Evolutionary conservation across 2,888 invertebrate species (phyloP).

Genomic region (Melipona beecheii): DNA sequence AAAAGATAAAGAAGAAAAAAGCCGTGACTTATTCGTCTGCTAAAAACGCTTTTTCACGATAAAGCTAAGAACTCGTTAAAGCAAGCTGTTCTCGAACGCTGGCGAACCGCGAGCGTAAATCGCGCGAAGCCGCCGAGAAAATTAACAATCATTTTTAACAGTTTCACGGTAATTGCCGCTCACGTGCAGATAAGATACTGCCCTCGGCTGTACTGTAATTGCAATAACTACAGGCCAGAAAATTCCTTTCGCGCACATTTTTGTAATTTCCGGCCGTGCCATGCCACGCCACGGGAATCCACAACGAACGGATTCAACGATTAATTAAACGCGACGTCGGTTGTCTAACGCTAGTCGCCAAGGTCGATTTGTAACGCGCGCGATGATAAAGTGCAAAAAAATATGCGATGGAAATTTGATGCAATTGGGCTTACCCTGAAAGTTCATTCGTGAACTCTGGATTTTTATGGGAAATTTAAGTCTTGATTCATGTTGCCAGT

Average conservation of each 20-base stretch:
- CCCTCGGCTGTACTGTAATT: slow-evolving; percentile 27
- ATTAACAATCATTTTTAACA: slow-evolving; percentile 50
- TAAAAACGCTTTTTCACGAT: slow-evolving; percentile 20
- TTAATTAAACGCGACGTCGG: slow-evolving; percentile 12
- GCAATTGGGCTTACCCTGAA: not conserved
- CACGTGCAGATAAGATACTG: slow-evolving; percentile 28
- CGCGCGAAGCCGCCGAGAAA: slow-evolving; percentile 9
- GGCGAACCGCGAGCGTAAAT: slow-evolving; percentile 33
- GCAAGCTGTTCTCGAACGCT: slow-evolving; percentile 33
- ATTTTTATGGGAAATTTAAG: too few species aligned
- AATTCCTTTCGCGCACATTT: slow-evolving; percentile 21
- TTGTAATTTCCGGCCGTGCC: slow-evolving; percentile 1
- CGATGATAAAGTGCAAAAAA: not conserved
- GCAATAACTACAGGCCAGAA: slow-evolving; percentile 1
- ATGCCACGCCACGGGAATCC: not conserved
- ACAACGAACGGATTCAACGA: slow-evolving; percentile 14
- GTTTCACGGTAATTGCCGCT: slow-evolving; percentile 43
- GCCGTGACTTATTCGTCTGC: not conserved
- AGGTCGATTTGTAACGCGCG: slow-evolving; percentile 8
- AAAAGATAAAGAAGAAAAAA: not conserved
- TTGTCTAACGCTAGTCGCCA: slow-evolving; percentile 4
- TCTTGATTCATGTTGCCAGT: too few species aligned
- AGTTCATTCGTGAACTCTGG: not conserved
- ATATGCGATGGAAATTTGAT: too few species aligned
- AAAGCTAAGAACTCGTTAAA: slow-evolving; percentile 32